Evolutionary conservation across 2,113 vertebrate species (phyloP).

Genomic region (Ceyx melanurus): DNA sequence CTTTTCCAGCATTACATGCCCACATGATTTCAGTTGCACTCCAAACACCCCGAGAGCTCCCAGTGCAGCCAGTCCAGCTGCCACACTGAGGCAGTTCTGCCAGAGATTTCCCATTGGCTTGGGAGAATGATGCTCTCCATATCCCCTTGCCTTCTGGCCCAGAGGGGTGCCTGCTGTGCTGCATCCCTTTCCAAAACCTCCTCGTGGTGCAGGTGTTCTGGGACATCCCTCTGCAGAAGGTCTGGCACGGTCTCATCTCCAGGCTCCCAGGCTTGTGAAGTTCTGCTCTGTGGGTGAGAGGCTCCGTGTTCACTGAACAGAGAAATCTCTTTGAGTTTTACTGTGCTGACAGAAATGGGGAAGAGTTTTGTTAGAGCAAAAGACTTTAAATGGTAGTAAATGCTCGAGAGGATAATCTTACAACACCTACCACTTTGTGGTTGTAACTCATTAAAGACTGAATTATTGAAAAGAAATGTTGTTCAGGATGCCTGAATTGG

Average conservation of each 20-base stretch:
- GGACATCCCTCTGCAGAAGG: accelerated
- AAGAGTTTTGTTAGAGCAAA: background rate
- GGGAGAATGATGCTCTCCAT: accelerated
- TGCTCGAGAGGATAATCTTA: background rate
- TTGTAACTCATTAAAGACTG: background rate
- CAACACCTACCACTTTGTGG: accelerated
- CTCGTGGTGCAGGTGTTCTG: accelerated
- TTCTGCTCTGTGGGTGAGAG: too few species aligned
- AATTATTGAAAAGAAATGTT: background rate
- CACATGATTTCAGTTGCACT: background rate
- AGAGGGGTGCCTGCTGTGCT: accelerated
- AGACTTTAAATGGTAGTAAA: background rate
- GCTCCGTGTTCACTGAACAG: background rate
- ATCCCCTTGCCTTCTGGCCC: too few species aligned
- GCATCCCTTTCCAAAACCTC: accelerated
- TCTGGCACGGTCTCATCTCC: accelerated
- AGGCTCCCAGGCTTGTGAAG: background rate
- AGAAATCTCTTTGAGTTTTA: background rate
- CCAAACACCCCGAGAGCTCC: background rate
- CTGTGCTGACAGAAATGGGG: background rate
- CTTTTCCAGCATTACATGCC: background rate
- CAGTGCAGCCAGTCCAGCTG: background rate
- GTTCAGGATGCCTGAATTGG: accelerated
- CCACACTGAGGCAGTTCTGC: accelerated
- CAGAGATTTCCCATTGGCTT: background rate